phyloP scores from a whole-genome alignment of 1,140 invertebrate species.

The Trissolcus basalis region DNA sequence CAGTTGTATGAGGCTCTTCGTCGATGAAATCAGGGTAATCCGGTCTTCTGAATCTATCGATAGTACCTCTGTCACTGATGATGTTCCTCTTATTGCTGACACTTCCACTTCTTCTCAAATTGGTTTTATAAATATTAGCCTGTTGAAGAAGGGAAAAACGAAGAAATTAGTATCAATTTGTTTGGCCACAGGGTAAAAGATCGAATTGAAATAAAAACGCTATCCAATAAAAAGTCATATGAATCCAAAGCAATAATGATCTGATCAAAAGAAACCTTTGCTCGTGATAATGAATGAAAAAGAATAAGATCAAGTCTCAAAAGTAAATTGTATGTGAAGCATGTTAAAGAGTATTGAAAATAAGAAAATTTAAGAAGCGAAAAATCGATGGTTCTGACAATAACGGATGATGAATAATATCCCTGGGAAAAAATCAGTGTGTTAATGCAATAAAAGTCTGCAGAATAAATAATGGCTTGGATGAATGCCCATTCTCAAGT shows the following conservation, averaged over 20 bases:
- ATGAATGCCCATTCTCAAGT: constrained; percentile 36
- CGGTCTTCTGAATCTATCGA: constrained; percentile 28
- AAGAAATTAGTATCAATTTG: not conserved
- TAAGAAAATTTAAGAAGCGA: constrained; percentile 52
- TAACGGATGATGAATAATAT: constrained; percentile 34
- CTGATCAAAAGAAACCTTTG: constrained; percentile 32
- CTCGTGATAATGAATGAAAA: constrained; percentile 54
- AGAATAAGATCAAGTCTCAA: constrained; percentile 6
- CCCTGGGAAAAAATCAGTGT: constrained; percentile 47
- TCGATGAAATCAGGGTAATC: constrained; percentile 33
- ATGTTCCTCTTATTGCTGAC: constrained; percentile 5
- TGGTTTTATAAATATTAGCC: constrained; percentile 61
- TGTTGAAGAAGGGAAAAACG: constrained; percentile 47
- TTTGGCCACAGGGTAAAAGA: not conserved
- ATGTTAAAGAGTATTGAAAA: constrained; percentile 57
- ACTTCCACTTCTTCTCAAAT: constrained; percentile 54
- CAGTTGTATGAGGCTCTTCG: constrained; percentile 8
- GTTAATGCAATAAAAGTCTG: constrained; percentile 56
- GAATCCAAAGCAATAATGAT: constrained; percentile 38
- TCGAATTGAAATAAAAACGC: constrained; percentile 14
- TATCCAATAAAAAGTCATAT: not conserved
- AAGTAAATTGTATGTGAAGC: constrained; percentile 44
- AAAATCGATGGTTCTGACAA: constrained; percentile 54
- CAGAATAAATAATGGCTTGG: constrained; percentile 45
- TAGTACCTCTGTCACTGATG: not conserved